Evolutionary conservation across 2,113 vertebrate genomes (phyloP).

Genomic region (Albula goreensis): DNA sequence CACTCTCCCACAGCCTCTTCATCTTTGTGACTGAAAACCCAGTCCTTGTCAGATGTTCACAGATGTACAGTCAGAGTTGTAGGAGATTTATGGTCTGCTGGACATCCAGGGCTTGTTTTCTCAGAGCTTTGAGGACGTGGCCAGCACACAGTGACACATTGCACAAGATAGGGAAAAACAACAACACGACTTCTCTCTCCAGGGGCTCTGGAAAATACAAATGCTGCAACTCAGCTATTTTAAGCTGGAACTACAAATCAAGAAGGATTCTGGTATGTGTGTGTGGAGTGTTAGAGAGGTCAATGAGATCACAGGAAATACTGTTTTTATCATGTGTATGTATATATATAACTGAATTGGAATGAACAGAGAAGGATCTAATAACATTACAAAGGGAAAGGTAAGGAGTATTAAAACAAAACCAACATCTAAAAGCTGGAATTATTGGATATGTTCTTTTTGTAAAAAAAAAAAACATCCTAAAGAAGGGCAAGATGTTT

Average conservation of each 20-base stretch:
- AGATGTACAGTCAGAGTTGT: constrained; percentile 36
- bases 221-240: constrained; percentile 20
- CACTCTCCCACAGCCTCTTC: constrained; percentile 23
- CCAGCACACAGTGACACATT: constrained; percentile 27
- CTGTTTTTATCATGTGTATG: neutral
- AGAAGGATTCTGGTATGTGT: neutral
- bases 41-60: constrained; percentile 18
- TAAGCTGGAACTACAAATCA: constrained; percentile 7
- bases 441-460: neutral
- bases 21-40: constrained; percentile 33
- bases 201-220: neutral
- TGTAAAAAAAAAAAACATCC: neutral
- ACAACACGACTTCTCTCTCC: constrained; percentile 22
- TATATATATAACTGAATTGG: neutral
- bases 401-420: neutral
- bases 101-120: constrained; percentile 34
- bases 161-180: constrained; percentile 28
- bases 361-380: neutral
- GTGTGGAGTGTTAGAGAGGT: neutral
- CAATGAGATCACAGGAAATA: neutral
- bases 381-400: neutral
- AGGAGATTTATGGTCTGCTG: constrained; percentile 16
- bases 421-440: neutral
- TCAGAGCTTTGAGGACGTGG: constrained; percentile 21
- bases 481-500: too few relatives aligned